A percentile compares a stretch with the other conserved stretches of the same genome.
Evolutionary conservation across 2,888 invertebrate genomes (phyloP).

Genomic region (Chorisops tibialis): DNA sequence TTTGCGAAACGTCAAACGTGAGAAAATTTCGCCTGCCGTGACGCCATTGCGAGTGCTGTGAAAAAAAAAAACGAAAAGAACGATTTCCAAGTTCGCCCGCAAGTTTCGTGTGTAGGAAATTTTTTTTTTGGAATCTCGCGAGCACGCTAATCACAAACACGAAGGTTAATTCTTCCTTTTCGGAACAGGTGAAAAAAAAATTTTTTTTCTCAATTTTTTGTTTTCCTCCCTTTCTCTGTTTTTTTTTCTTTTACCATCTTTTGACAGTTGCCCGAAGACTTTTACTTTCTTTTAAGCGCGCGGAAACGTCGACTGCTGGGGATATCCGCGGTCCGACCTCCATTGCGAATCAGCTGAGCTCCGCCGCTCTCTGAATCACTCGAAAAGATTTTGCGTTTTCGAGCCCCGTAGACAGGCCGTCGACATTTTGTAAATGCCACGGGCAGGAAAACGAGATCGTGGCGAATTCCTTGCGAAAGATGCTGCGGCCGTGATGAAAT

Average conservation of each 20-base stretch:
- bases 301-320: constrained; percentile 10
- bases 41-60: constrained; percentile 7
- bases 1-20: constrained; percentile 11
- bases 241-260: constrained; percentile 20
- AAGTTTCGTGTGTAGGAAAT: constrained; percentile 13
- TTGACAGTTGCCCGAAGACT: constrained; percentile 31
- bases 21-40: constrained; percentile 1
- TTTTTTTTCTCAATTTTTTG: constrained; percentile 19
- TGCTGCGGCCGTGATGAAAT: too few relatives aligned
- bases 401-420: constrained; percentile 1
- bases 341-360: constrained; percentile 23
- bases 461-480: too few relatives aligned
- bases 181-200: constrained; percentile 32
- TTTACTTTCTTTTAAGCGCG: constrained; percentile 29
- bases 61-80: too few relatives aligned
- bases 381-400: constrained; percentile 6
- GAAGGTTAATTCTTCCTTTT: not conserved
- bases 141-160: not conserved
- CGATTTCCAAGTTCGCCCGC: too few relatives aligned
- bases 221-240: constrained; percentile 10
- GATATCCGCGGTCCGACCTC: not conserved
- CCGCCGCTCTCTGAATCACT: not conserved
- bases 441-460: too few relatives aligned
- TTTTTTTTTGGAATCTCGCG: not conserved
- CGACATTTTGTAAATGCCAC: too few relatives aligned